phyloP scores from a whole-genome alignment of 2,113 vertebrate species.

The Platysteira castanea region DNA sequence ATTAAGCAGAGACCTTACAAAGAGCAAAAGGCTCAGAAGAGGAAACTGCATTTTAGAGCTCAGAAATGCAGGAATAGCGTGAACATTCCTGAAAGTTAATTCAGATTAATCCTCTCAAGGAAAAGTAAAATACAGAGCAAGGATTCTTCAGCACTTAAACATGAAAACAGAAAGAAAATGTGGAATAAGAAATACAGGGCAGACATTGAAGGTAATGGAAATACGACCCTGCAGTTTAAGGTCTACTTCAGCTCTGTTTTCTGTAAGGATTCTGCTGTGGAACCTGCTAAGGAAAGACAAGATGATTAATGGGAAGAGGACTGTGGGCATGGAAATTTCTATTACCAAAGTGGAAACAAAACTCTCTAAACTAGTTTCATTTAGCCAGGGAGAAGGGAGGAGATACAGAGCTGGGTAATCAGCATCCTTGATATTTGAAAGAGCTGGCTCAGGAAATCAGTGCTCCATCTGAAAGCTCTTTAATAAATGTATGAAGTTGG shows the following conservation, averaged over 20 bases:
- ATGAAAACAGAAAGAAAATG: background rate
- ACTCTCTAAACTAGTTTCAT: slow-evolving; percentile 48
- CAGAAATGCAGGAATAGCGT: background rate
- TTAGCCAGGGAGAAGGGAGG: slow-evolving; percentile 23
- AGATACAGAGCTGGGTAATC: slow-evolving; percentile 14
- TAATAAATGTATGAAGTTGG: slow-evolving; percentile 53
- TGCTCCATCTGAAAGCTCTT: slow-evolving; percentile 29
- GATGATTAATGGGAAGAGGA: slow-evolving; percentile 38
- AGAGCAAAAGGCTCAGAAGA: background rate
- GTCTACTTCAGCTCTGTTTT: background rate
- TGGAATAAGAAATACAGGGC: background rate
- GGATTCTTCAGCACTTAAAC: background rate
- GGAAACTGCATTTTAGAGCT: background rate
- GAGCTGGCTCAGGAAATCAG: slow-evolving; percentile 39
- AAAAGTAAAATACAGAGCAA: background rate
- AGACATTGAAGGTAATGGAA: background rate
- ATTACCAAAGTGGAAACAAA: slow-evolving; percentile 33
- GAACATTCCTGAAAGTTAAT: background rate
- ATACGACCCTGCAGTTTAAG: background rate
- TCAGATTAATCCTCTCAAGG: background rate
- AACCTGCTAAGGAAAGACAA: slow-evolving; percentile 1
- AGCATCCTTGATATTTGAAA: slow-evolving; percentile 39
- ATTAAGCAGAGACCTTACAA: background rate
- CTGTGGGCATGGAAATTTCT: slow-evolving; percentile 44
- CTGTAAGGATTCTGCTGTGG: background rate